These are phyloP conservation scores for Crossocerus cetratus DNA, from an alignment of 2,888 invertebrate species.

Conservation along the genomic window DNA sequence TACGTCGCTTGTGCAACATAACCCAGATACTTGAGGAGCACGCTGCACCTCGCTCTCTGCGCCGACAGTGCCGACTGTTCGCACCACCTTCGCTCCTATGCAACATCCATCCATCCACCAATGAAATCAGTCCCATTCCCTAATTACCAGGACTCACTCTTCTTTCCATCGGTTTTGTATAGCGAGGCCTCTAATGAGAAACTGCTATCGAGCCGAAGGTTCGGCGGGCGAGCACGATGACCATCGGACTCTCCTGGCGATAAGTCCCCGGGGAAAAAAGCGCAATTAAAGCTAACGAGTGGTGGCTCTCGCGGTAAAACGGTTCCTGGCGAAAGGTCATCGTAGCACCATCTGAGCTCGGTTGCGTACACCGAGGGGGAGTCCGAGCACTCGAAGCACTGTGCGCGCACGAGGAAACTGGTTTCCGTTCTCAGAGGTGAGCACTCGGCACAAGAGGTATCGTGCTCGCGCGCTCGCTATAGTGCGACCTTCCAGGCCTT, in stretches of 20 bases:
- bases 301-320: constrained; percentile 10
- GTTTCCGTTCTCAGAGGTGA: constrained; percentile 52
- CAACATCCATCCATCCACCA: too few relatives aligned
- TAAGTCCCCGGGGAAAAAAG: constrained; percentile 10
- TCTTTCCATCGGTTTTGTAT: background rate
- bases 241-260: constrained; percentile 10
- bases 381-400: too few relatives aligned
- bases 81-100: too few relatives aligned
- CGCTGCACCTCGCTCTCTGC: constrained; percentile 54
- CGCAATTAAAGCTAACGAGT: constrained; percentile 6
- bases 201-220: background rate
- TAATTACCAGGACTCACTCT: too few relatives aligned
- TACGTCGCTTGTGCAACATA: constrained; percentile 62
- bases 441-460: constrained; percentile 2
- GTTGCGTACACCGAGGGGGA: background rate
- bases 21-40: constrained; percentile 56
- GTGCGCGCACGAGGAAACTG: constrained; percentile 43
- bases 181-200: background rate
- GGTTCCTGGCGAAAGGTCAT: constrained; percentile 31
- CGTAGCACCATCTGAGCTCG: constrained; percentile 20
- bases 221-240: background rate
- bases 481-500: constrained; percentile 35
- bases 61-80: too few relatives aligned
- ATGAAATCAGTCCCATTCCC: too few relatives aligned
- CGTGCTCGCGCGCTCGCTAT: too few relatives aligned